Evolutionary conservation across 2,113 vertebrate species (phyloP), one percentile per base, ranked within the genome.

Genomic region (Melozone crissalis): DNA sequence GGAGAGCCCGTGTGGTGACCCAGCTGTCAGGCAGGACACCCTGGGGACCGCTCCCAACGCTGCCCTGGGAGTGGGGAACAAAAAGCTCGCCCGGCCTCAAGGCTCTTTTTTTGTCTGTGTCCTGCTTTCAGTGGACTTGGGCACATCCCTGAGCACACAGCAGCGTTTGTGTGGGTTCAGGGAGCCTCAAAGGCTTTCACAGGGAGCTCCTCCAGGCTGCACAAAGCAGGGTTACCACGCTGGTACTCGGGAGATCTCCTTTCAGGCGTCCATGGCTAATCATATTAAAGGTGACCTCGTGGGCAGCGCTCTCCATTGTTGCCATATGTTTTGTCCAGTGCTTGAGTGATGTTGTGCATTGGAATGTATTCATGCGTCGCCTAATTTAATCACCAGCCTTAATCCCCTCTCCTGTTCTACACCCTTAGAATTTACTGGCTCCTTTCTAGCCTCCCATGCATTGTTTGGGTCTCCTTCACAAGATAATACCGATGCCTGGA

Each of bases 291-390:
- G 98, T 99, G 98, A 96, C 98, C 97, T 98, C 94, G 57, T 96
- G 97, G 95, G 96, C 96, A 98, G 97, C 31, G 9, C 72, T 95
- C 93, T 93, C 97, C 97, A 97, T 98, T 98, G 98, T 98, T 98
- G 96, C 96, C 97, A 95, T 97, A 97, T 98, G 97, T 98, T 98
- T 98, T 98, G 98, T 98, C 96, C 97, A 66, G 90, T 89, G 89
- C 96, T 93, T 99, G 98, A 99, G 94, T 98, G 98, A 99, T 98
- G 98, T 98, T 94, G 94, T 46, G 95, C 98, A 98, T 99, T 99
- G 98, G 97, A 97, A 98, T 95, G 97, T 98, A 98, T 96, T 98
- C 98, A 98, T 96, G 98, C 98, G 18, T 97, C 24, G 39, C 82
- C 97, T 99, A 98, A 99, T 98, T 98, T 97, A 97, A 97, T 98